These are phyloP conservation scores for Chunga burmeisteri DNA, from an alignment of 2,113 vertebrate genomes.

Conservation along the genomic window DNA sequence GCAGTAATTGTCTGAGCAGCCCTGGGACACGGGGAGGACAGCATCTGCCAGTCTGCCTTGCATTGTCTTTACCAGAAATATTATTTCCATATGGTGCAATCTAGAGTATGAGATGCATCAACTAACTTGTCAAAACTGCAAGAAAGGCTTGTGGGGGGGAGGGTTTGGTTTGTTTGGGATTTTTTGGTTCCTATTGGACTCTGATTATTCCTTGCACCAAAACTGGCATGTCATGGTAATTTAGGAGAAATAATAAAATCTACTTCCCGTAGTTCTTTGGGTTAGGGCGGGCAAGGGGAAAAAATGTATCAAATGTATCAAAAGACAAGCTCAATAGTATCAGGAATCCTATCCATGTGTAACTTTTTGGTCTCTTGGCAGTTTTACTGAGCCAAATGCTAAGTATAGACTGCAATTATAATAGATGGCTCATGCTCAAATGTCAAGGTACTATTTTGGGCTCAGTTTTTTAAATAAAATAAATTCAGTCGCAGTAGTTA, in stretches of 20 bases:
- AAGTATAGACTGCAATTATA: conserved; percentile 60
- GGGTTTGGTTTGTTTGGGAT: neutral
- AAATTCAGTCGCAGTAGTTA: conserved; percentile 24
- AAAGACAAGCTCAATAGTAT: conserved; percentile 26
- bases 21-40: neutral
- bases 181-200: neutral
- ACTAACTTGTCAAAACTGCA: neutral
- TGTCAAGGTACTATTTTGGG: conserved; percentile 61
- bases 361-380: conserved; percentile 37
- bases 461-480: conserved; percentile 39
- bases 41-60: neutral
- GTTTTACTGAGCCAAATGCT: conserved; percentile 19
- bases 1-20: neutral
- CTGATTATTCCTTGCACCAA: neutral
- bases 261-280: neutral
- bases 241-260: neutral
- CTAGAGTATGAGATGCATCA: neutral
- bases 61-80: neutral
- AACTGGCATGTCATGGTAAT: neutral
- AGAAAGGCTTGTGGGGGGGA: neutral
- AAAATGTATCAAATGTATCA: neutral
- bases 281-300: neutral
- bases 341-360: conserved; percentile 13
- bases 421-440: conserved; percentile 56
- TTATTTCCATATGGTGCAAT: neutral